A percentile compares a stretch with the other conserved stretches of the same genome.
Evolutionary conservation across 2,113 vertebrate species (phyloP).

Genomic region (Cathartes aura): DNA sequence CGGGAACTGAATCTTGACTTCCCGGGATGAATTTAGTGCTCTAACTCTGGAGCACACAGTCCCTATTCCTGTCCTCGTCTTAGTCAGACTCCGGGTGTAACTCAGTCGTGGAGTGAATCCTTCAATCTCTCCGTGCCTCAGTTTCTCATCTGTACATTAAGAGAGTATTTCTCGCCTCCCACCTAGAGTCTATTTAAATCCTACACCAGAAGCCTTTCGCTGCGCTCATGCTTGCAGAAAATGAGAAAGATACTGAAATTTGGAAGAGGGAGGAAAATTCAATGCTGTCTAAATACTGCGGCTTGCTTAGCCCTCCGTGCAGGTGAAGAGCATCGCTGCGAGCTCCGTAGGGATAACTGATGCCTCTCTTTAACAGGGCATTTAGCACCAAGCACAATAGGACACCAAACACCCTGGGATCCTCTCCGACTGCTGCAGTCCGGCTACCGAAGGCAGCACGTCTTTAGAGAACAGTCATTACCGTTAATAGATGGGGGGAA

Average conservation of each 20-base stretch:
- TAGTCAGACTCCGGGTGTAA: not conserved
- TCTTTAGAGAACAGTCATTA: not conserved
- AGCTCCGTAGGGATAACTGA: not conserved
- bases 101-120: not conserved
- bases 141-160: constrained; percentile 31
- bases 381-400: not conserved
- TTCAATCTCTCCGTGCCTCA: constrained; percentile 17
- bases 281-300: accelerated
- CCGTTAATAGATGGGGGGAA: not conserved
- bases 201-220: not conserved
- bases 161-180: constrained; percentile 49
- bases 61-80: not conserved
- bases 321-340: not conserved
- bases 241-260: not conserved
- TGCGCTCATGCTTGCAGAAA: not conserved
- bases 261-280: not conserved
- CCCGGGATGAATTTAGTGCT: not conserved
- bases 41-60: not conserved
- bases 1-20: not conserved
- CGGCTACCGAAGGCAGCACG: not conserved
- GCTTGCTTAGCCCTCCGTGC: not conserved
- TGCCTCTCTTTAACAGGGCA: not conserved
- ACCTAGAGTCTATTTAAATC: constrained; percentile 35
- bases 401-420: not conserved
- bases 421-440: not conserved